Evolutionary conservation across 2,797 vertebrate genomes (phyloP).

Genomic region (Novumbra hubbsi): DNA sequence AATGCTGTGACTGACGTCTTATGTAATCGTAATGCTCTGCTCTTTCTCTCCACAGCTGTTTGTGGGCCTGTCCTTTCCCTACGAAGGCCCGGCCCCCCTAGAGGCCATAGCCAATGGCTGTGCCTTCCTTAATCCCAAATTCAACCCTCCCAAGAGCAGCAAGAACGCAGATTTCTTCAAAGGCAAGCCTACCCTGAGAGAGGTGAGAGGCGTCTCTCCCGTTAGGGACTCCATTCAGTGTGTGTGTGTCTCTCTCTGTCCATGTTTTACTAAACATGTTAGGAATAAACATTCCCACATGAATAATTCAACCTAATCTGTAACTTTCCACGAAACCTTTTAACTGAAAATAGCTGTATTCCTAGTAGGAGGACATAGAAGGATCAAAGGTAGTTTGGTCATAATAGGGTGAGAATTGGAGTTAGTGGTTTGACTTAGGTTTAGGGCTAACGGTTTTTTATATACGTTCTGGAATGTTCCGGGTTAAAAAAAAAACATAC

Average conservation of each 20-base stretch:
- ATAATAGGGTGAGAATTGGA: too few species aligned
- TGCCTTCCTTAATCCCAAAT: conserved; percentile 94
- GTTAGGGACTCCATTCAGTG: background rate
- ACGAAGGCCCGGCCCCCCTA: conserved; percentile 93
- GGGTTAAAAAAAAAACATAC: too few species aligned
- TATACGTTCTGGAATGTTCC: too few species aligned
- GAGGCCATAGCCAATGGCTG: conserved; percentile 98
- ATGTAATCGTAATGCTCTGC: background rate
- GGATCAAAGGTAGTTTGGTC: too few species aligned
- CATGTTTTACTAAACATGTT: background rate
- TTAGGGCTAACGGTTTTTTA: too few species aligned
- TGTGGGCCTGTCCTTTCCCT: conserved; percentile 95
- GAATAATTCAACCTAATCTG: too few species aligned
- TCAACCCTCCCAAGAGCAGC: conserved; percentile 94
- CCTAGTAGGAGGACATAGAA: too few species aligned
- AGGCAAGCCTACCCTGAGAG: conserved; percentile 94
- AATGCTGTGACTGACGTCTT: background rate
- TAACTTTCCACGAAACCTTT: too few species aligned
- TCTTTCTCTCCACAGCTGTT: conserved; percentile 82
- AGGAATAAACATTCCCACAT: too few species aligned
- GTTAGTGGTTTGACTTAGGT: too few species aligned
- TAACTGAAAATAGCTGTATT: too few species aligned
- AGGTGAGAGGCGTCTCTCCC: conserved; percentile 74
- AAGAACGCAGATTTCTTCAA: conserved; percentile 99
- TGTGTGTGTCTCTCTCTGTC: conserved; percentile 9